Evolutionary conservation across 2,113 vertebrate genomes (phyloP).

Genomic region (Peromyscus californicus): DNA sequence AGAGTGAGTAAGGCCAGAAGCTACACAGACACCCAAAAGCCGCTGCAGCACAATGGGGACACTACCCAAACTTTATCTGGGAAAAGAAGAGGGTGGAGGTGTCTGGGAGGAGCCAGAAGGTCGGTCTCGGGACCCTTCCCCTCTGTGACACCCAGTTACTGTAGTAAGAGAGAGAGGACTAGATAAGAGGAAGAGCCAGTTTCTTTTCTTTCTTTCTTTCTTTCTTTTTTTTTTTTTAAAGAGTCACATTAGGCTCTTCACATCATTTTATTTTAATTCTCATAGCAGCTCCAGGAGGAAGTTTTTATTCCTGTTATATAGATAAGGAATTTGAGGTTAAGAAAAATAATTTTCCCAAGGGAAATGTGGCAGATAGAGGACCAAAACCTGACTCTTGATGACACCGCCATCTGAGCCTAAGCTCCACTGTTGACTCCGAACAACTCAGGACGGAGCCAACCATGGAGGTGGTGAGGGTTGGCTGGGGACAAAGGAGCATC

Average conservation of each 20-base stretch:
- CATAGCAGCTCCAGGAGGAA: neutral
- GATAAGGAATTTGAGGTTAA: constrained; percentile 47
- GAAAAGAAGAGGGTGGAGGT: neutral
- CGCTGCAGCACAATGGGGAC: neutral
- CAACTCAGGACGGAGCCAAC: neutral
- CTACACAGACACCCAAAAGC: neutral
- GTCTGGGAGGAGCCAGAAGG: neutral
- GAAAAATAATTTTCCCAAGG: neutral
- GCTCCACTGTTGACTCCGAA: neutral
- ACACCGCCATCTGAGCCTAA: neutral
- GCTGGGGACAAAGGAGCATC: neutral
- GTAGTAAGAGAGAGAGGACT: neutral
- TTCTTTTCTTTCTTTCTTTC: neutral
- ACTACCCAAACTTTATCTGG: neutral
- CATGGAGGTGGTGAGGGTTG: neutral
- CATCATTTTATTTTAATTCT: neutral
- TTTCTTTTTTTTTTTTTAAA: neutral
- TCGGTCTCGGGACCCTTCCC: neutral
- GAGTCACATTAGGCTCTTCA: neutral
- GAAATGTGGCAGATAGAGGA: neutral
- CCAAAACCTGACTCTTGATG: neutral
- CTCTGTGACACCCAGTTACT: neutral
- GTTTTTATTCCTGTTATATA: constrained; percentile 20
- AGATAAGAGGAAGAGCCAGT: neutral
- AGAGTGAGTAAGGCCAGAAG: neutral